A percentile compares a stretch with the other conserved stretches of the same genome.
Evolutionary conservation across 2,888 invertebrate species (phyloP).

Genomic region (Ditula angustiorana): DNA sequence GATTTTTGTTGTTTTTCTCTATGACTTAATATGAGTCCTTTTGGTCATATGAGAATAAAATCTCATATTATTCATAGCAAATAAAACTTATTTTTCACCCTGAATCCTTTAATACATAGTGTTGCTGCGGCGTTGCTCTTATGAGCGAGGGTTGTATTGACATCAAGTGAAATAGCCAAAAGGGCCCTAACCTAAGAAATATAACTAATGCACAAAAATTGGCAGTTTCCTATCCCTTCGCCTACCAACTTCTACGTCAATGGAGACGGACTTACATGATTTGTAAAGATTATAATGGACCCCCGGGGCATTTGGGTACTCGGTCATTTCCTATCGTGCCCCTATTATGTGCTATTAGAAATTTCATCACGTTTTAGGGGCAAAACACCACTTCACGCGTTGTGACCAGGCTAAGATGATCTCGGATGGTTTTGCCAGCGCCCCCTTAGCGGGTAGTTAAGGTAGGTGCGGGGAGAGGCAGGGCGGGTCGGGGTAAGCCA

Average conservation of each 20-base stretch:
- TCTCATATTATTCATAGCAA: too few species aligned
- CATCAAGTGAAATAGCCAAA: too few species aligned
- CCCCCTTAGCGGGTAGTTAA: not conserved
- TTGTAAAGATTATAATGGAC: slow-evolving; percentile 27
- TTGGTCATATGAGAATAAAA: too few species aligned
- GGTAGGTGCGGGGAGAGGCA: not conserved
- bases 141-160: too few species aligned
- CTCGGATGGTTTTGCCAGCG: not conserved
- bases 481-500: not conserved
- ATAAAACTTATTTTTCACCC: too few species aligned
- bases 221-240: not conserved
- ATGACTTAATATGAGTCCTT: too few species aligned
- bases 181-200: too few species aligned
- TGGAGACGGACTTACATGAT: slow-evolving; percentile 4
- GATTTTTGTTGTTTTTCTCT: too few species aligned
- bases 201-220: not conserved
- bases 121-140: too few species aligned
- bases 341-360: slow-evolving; percentile 34
- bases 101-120: too few species aligned
- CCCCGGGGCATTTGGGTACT: slow-evolving; percentile 16
- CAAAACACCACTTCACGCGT: slow-evolving; percentile 25
- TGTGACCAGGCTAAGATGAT: not conserved
- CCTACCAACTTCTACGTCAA: not conserved
- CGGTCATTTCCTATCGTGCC: slow-evolving; percentile 22
- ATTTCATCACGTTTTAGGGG: slow-evolving; percentile 35